phyloP scores from a whole-genome alignment of 2,888 invertebrate genomes.

The Phania funesta region DNA sequence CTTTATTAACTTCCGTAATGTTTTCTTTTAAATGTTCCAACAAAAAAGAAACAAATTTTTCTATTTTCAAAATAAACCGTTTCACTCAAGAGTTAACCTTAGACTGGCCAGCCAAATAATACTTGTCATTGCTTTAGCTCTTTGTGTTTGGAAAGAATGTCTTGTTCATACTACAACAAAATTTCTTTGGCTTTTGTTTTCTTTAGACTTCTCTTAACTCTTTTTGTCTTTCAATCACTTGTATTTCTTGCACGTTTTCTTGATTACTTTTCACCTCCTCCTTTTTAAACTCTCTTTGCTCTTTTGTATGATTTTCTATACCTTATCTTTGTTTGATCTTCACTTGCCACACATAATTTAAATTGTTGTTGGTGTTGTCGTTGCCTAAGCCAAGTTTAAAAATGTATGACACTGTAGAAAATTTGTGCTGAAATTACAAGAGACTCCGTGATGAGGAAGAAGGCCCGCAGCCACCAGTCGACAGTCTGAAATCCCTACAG shows the following conservation, averaged over 20 bases:
- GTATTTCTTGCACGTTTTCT: constrained; percentile 51
- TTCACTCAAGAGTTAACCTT: constrained; percentile 79
- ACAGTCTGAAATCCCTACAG: too few species aligned
- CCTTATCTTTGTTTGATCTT: constrained; percentile 51
- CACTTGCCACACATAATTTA: constrained; percentile 55
- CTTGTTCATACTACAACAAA: constrained; percentile 48
- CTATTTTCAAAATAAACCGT: constrained; percentile 72
- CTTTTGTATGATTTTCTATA: constrained; percentile 46
- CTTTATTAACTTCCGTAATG: constrained; percentile 13
- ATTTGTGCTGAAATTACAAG: not conserved
- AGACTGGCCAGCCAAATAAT: constrained; percentile 77
- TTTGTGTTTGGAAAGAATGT: constrained; percentile 61
- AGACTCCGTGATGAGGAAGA: too few species aligned
- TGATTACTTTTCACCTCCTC: constrained; percentile 42
- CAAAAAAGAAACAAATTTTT: not conserved
- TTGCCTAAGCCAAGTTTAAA: constrained; percentile 41
- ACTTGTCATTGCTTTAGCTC: constrained; percentile 79
- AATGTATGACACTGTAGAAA: constrained; percentile 38
- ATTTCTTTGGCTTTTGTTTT: constrained; percentile 60
- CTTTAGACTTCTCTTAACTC: constrained; percentile 51
- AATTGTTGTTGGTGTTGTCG: constrained; percentile 15
- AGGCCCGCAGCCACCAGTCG: too few species aligned
- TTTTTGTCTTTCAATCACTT: constrained; percentile 26
- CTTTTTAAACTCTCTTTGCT: constrained; percentile 5
- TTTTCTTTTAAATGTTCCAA: constrained; percentile 4